A percentile compares a stretch with the other conserved stretches of the same genome.
Conservation (phyloP, 2,797 vertebrate species). For the Rhynchotus rufescens region DNA sequence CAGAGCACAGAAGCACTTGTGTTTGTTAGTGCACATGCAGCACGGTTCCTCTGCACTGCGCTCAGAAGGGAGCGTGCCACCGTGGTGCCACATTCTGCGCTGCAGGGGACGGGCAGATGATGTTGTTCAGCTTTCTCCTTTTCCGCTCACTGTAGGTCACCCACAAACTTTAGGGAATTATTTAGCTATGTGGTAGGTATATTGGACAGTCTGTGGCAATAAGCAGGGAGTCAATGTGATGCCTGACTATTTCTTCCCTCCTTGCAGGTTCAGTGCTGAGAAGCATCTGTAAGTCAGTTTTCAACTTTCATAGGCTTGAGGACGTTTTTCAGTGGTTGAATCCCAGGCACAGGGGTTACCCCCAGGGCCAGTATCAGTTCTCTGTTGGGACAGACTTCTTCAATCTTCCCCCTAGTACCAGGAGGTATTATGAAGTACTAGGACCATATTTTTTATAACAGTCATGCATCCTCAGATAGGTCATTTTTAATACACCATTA, state of each 20-base stretch:
- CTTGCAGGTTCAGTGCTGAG: background rate
- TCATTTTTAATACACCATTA: background rate
- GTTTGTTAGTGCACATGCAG: background rate
- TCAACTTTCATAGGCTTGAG: background rate
- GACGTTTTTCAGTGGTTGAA: background rate
- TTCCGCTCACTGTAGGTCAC: background rate
- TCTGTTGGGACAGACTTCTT: background rate
- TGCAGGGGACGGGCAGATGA: background rate
- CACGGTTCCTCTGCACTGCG: background rate
- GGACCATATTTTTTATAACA: background rate
- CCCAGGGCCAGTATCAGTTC: background rate
- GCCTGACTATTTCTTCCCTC: background rate
- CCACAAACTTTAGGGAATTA: background rate
- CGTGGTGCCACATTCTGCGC: background rate
- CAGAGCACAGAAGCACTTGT: background rate
- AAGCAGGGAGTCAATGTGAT: background rate
- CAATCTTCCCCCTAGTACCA: background rate
- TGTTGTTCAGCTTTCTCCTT: constrained; percentile 9
- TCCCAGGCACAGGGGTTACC: background rate
- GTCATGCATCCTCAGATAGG: background rate
- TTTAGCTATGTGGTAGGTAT: background rate
- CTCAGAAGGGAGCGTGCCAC: background rate
- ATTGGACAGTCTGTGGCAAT: background rate
- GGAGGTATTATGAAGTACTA: background rate
- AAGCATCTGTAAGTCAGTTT: background rate